Evolutionary conservation across 2,888 invertebrate genomes (phyloP).

Genomic region (Cephus sareptanus): DNA sequence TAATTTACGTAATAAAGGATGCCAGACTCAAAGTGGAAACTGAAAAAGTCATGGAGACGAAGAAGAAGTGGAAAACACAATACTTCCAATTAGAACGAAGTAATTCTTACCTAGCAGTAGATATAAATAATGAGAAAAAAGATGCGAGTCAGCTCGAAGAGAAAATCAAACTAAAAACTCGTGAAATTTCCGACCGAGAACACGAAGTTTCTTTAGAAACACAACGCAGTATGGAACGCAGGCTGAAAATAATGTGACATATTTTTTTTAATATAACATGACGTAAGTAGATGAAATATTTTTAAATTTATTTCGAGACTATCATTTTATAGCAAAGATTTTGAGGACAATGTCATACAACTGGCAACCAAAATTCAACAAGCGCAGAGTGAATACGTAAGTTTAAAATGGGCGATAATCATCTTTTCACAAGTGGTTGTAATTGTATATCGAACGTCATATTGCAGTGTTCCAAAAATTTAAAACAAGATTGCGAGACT

Average conservation of each 20-base stretch:
- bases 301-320: not conserved
- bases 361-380: not conserved
- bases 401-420: not conserved
- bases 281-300: not conserved
- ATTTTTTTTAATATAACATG: not conserved
- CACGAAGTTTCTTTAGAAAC: not conserved
- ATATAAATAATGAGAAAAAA: not conserved
- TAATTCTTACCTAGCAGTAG: not conserved
- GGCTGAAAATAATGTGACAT: not conserved
- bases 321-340: not conserved
- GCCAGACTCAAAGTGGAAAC: not conserved
- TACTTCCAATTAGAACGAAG: not conserved
- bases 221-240: not conserved
- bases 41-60: not conserved
- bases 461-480: not conserved
- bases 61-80: not conserved
- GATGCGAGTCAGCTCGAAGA: not conserved
- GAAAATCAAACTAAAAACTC: not conserved
- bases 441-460: not conserved
- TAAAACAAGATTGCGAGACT: not conserved
- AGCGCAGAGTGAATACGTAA: not conserved
- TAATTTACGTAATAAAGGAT: not conserved
- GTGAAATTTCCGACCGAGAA: not conserved
- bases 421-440: not conserved
- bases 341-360: not conserved